Evolutionary conservation across 2,888 invertebrate species (phyloP).

Genomic region (Philereme vetulata): DNA sequence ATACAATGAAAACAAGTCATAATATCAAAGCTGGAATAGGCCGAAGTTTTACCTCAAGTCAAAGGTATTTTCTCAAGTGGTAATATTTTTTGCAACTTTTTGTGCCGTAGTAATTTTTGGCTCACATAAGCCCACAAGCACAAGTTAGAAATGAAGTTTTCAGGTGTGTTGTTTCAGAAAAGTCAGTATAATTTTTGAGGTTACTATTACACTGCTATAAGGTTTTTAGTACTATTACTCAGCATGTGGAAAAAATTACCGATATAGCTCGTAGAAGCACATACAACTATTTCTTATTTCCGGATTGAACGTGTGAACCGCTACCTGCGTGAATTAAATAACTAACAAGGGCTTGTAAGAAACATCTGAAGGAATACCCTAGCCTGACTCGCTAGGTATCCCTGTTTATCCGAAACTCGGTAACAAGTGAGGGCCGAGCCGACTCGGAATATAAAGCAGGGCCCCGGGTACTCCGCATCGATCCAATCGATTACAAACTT

Average conservation of each 20-base stretch:
- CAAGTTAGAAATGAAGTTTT: no score
- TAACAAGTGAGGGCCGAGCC: slow-evolving; percentile 4
- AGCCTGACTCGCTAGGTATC: slow-evolving; percentile 5
- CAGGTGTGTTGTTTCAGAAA: no score
- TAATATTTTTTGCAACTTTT: no score
- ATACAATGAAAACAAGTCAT: no score
- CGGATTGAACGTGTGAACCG: neutral
- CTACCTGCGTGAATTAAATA: slow-evolving; percentile 11
- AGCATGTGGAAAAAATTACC: neutral
- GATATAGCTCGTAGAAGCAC: neutral
- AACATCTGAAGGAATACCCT: slow-evolving; percentile 6
- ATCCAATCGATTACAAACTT: slow-evolving; percentile 11
- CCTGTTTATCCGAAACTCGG: slow-evolving; percentile 11
- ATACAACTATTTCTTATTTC: neutral
- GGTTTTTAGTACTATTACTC: no score
- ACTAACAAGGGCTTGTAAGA: slow-evolving; percentile 2
- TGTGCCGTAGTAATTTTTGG: no score
- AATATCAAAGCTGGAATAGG: no score
- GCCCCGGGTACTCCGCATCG: slow-evolving; percentile 7
- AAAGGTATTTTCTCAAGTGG: no score
- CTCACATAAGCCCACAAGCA: no score
- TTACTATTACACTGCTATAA: no score
- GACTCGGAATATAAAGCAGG: slow-evolving; percentile 13
- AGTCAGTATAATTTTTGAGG: no score
- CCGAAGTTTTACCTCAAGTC: no score